Percentiles rank a stretch among this genome's conserved stretches.
These are phyloP conservation scores for Chaetophractus vellerosus DNA, from an alignment of 2,797 vertebrate species.

Conservation along the genomic window DNA sequence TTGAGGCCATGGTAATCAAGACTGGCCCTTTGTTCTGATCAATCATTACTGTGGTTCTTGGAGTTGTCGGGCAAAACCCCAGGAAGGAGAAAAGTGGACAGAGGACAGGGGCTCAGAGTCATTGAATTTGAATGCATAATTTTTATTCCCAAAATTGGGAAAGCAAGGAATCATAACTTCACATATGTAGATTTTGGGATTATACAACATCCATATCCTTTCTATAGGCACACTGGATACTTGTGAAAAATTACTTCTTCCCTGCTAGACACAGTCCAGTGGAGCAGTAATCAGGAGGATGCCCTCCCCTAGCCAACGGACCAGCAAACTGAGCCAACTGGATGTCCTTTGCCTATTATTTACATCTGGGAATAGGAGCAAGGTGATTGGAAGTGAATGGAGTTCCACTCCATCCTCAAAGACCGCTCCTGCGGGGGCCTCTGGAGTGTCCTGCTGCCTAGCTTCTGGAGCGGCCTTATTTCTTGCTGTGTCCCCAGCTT, in stretches of 20 bases:
- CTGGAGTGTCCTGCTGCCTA: background rate
- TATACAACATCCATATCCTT: background rate
- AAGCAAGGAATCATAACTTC: background rate
- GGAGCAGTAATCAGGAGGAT: background rate
- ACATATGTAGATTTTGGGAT: background rate
- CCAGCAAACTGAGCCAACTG: background rate
- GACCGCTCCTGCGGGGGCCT: accelerated
- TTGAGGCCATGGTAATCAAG: background rate
- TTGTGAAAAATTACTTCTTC: slow-evolving; percentile 14
- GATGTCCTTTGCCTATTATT: background rate
- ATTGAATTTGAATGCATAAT: background rate
- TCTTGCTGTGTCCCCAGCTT: background rate
- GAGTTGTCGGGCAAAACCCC: background rate
- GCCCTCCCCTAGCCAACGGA: background rate
- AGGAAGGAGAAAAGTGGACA: background rate
- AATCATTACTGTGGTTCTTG: background rate
- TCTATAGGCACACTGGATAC: background rate
- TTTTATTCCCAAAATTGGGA: background rate
- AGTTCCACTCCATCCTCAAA: background rate
- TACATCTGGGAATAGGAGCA: background rate
- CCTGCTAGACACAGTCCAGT: background rate
- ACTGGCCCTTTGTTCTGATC: background rate
- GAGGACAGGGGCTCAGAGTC: background rate
- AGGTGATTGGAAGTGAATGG: background rate
- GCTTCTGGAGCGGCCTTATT: background rate